Evolutionary conservation across 1,140 invertebrate genomes (phyloP), one percentile per base, ranked within the genome.

Genomic region (Drosophila paulistorum): DNA sequence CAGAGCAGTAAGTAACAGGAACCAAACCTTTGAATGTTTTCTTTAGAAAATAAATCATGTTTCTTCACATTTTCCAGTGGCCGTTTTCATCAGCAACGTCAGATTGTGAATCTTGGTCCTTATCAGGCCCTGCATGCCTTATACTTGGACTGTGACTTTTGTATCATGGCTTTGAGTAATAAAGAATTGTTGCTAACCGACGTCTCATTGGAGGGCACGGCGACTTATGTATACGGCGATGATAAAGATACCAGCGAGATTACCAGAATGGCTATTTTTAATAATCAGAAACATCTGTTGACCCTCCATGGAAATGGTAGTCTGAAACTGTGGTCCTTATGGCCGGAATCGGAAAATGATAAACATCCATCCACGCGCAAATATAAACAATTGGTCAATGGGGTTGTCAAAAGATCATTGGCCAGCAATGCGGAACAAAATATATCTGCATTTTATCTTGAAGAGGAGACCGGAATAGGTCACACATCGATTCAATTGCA

Each of bases 81-180:
- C 1, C 83, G 75, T 13, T 90, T 86, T 26, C 89, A 92, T 48
- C 83, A 90, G 65, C 81, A 90, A n/a, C 83, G 90, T 2, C 79
- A 90, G 42, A 91, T 92, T 5, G 71, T 90, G 1, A 77, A 76
- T 37, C 59, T 92, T 9, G 86, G 80, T 11, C 17, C 70, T 7
- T n/a, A 78, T 35, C 23, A 73, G 11, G 71, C 77, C 11, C 78
- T 62, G 3, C 69, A 77, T 14, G 63, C 79, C 2, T 23, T 78
- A 7, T 79, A 92, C 35, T 45, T 92, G 10, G 45, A 91, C 7
- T 57, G 76, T 14, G 86, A 92, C 48, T 79, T 70, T 26, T 90
- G 81, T 14, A 7, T 90, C 2, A 75, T 91, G 45, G 81, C 76
- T 0, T 39, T 91, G 6, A 68, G 45, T 4, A 78, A 74, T 41